phyloP scores from a whole-genome alignment of 2,113 vertebrate genomes.

The Tragulus kanchil region DNA sequence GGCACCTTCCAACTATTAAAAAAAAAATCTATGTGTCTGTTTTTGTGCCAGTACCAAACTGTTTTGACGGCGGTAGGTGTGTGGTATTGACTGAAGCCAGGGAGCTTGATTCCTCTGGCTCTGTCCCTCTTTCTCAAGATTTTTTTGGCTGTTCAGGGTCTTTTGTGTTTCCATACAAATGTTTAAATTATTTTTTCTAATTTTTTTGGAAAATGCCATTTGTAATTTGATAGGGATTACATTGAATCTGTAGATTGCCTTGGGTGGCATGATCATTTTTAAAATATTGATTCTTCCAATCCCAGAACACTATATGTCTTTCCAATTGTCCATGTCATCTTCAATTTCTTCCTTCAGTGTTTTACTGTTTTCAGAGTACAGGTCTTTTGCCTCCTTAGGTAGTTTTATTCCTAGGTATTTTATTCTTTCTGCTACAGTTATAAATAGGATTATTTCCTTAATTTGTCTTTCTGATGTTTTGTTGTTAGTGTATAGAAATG shows the following conservation, averaged over 20 bases:
- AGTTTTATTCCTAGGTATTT: neutral
- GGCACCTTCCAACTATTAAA: neutral
- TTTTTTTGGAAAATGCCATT: neutral
- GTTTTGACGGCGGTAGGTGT: neutral
- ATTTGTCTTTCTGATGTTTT: neutral
- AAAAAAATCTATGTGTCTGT: neutral
- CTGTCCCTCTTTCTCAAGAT: neutral
- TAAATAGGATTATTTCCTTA: neutral
- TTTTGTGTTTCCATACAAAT: neutral
- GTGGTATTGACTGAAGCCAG: neutral
- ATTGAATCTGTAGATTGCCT: neutral
- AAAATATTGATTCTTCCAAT: neutral
- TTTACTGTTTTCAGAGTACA: neutral
- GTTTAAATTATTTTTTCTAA: neutral
- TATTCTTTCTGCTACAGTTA: neutral
- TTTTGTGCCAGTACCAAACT: neutral
- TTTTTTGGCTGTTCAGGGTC: neutral
- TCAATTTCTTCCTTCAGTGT: neutral
- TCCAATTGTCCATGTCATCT: neutral
- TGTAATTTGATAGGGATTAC: neutral
- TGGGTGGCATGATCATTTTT: neutral
- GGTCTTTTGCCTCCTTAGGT: neutral
- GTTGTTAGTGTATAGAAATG: neutral
- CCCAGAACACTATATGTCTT: neutral
- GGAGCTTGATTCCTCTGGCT: neutral